phyloP scores from a whole-genome alignment of 2,888 invertebrate species.

The Macaria liturata region DNA sequence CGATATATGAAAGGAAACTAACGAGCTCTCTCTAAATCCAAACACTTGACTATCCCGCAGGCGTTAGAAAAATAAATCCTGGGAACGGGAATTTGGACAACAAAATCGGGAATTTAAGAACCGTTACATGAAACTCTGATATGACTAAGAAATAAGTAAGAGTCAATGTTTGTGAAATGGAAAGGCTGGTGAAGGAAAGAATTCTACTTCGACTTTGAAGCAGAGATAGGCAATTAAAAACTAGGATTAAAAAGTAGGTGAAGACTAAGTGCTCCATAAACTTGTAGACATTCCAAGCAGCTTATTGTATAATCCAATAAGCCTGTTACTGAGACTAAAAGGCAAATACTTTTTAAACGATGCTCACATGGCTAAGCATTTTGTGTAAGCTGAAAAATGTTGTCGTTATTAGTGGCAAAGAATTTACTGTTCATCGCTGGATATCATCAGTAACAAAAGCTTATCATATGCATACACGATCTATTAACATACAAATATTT shows the following conservation, averaged over 20 bases:
- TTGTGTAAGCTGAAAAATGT: neutral
- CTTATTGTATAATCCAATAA: constrained; percentile 10
- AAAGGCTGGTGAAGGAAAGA: too few species aligned
- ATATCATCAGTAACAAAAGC: too few species aligned
- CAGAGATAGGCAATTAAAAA: neutral
- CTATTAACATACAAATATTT: too few species aligned
- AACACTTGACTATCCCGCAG: constrained; percentile 32
- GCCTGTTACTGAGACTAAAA: neutral
- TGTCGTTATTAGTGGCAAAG: neutral
- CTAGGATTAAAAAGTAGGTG: neutral
- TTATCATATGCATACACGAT: too few species aligned
- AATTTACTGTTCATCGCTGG: too few species aligned
- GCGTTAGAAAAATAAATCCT: constrained; percentile 31
- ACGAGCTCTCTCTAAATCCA: constrained; percentile 44
- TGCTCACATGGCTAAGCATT: neutral
- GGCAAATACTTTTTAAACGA: constrained; percentile 1
- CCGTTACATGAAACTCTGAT: too few species aligned
- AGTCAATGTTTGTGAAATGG: too few species aligned
- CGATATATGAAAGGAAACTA: constrained; percentile 38
- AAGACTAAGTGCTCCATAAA: constrained; percentile 4
- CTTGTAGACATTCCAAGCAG: neutral
- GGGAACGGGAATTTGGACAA: constrained; percentile 10
- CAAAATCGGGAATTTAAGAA: neutral
- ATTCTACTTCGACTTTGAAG: neutral
- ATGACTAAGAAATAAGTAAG: too few species aligned